Percentiles rank a stretch among this genome's conserved stretches.
phyloP scores from a whole-genome alignment of 2,113 vertebrate genomes.

The Candoia aspera region DNA sequence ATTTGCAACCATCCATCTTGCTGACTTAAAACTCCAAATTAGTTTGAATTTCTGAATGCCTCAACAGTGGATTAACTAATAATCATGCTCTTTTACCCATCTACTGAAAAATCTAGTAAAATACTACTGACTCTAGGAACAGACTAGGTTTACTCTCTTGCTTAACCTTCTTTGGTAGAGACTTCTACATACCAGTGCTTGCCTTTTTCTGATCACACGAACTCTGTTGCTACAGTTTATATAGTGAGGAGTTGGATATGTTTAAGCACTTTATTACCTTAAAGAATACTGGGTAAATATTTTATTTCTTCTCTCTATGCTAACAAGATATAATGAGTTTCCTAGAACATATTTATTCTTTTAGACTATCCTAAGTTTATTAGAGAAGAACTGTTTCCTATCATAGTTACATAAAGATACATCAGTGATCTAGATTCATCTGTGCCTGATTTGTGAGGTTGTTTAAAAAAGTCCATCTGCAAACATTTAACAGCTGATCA shows the following conservation, averaged over 20 bases:
- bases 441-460: background rate
- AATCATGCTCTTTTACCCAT: no score
- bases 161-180: no score
- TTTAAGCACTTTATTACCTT: slow-evolving; percentile 38
- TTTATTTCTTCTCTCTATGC: background rate
- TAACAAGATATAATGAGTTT: background rate
- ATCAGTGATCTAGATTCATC: background rate
- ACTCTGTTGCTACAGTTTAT: background rate
- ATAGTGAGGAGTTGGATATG: slow-evolving; percentile 31
- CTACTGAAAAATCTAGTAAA: no score
- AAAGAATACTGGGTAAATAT: slow-evolving; percentile 41
- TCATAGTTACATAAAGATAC: background rate
- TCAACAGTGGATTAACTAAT: no score
- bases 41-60: no score
- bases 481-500: background rate
- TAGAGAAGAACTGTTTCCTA: background rate
- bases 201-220: no score
- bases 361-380: background rate
- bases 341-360: slow-evolving; percentile 1
- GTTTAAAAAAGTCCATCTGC: background rate
- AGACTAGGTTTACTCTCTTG: no score
- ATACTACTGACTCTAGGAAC: no score
- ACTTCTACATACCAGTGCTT: no score
- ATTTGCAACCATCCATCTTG: no score
- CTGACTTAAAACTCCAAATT: no score